Evolutionary conservation across 2,888 invertebrate species (phyloP).

Genomic region (Panzeria rudis): DNA sequence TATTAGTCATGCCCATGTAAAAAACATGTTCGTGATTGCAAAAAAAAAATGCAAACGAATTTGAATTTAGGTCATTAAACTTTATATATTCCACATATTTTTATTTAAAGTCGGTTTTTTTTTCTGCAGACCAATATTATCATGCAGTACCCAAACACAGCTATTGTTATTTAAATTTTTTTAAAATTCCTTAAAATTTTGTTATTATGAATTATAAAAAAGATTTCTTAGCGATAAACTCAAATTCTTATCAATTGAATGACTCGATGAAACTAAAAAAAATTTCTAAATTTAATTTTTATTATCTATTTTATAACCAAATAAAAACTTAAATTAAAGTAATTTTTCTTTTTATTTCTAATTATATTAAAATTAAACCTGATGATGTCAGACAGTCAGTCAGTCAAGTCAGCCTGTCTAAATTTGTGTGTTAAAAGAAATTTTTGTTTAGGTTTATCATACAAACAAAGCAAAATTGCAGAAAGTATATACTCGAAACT

Average conservation of each 20-base stretch:
- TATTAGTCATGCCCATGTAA: too few relatives aligned
- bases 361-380: constrained; percentile 47
- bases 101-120: too few relatives aligned
- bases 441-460: constrained; percentile 2
- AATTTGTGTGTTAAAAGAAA: not conserved
- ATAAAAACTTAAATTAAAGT: not conserved
- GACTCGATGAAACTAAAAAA: not conserved
- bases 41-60: too few relatives aligned
- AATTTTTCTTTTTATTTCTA: constrained; percentile 15
- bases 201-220: too few relatives aligned
- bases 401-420: not conserved
- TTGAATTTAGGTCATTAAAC: too few relatives aligned
- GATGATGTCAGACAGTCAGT: constrained; percentile 63
- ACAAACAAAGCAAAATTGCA: constrained; percentile 29
- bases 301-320: not conserved
- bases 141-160: too few relatives aligned
- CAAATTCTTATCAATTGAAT: not conserved
- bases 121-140: too few relatives aligned
- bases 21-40: too few relatives aligned
- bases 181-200: too few relatives aligned
- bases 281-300: not conserved
- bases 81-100: too few relatives aligned
- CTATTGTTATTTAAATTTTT: too few relatives aligned
- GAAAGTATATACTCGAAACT: constrained; percentile 24
- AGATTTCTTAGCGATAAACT: not conserved